Conservation (phyloP, 2,888 invertebrate genomes). For the Rhagophthalmus giganteus region DNA sequence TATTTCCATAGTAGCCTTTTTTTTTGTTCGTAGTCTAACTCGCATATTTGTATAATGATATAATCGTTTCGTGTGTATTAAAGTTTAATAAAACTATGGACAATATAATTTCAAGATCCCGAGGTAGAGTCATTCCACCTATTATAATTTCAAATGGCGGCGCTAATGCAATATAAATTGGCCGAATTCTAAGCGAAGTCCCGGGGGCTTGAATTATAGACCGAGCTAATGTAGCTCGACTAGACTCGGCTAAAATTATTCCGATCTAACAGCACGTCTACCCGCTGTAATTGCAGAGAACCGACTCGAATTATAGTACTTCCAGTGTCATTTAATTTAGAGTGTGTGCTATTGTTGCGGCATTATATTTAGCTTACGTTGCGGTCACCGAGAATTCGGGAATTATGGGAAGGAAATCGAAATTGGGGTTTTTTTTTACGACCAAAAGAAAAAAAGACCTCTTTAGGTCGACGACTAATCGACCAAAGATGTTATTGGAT, state of each 20-base stretch:
- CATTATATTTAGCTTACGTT: conserved; percentile 23
- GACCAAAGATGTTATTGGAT: neutral
- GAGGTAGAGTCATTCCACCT: conserved; percentile 29
- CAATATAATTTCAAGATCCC: conserved; percentile 22
- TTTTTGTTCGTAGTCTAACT: conserved; percentile 3
- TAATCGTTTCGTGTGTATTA: conserved; percentile 10
- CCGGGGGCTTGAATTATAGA: conserved; percentile 43
- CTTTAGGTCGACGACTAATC: neutral
- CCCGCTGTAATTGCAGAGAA: conserved; percentile 27
- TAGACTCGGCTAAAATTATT: conserved; percentile 36
- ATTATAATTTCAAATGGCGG: conserved; percentile 40
- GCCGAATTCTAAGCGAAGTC: conserved; percentile 31
- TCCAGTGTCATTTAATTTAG: conserved; percentile 45
- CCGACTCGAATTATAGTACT: conserved; percentile 41
- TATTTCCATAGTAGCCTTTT: neutral
- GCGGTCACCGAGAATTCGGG: conserved; percentile 34
- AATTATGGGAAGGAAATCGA: conserved; percentile 27
- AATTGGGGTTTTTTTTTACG: neutral
- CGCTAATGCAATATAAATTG: conserved; percentile 44
- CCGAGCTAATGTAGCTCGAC: conserved; percentile 36
- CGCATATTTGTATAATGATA: conserved; percentile 15
- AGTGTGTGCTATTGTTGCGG: conserved; percentile 24
- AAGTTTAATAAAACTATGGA: conserved; percentile 8
- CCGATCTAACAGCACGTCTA: conserved; percentile 31
- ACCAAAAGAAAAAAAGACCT: neutral